Conservation (phyloP, 2,888 invertebrate species). For the Caenorhabditis doughertyi region DNA sequence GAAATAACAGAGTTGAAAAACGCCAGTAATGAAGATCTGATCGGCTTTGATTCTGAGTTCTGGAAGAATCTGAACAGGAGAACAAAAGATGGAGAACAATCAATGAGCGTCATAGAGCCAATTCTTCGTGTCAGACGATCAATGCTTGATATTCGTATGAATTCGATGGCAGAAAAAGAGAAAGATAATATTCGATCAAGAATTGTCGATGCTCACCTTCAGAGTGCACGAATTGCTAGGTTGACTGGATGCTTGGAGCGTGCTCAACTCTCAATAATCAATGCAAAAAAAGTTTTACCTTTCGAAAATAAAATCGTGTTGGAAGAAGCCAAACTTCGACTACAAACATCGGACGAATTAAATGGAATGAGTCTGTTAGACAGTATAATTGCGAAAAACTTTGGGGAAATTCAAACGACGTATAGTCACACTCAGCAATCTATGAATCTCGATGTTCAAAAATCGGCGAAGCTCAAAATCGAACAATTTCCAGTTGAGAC, state of each 20-base stretch:
- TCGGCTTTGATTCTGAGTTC: conserved; percentile 37
- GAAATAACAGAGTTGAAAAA: conserved; percentile 38
- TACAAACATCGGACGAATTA: conserved; percentile 51
- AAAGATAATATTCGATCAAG: conserved; percentile 34
- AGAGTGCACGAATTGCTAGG: conserved; percentile 49
- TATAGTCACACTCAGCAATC: conserved; percentile 52
- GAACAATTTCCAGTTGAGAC: conserved; percentile 41
- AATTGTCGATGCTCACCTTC: conserved; percentile 56
- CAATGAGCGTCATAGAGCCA: conserved; percentile 71
- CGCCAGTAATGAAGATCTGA: conserved; percentile 14
- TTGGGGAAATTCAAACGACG: conserved; percentile 41
- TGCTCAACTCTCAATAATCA: conserved; percentile 40
- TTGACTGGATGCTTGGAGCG: conserved; percentile 54
- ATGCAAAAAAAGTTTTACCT: conserved; percentile 55
- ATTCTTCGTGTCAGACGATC: conserved; percentile 77
- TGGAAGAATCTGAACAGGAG: conserved; percentile 48
- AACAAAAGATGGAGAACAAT: conserved; percentile 46
- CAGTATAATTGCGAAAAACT: conserved; percentile 51
- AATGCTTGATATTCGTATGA: conserved; percentile 26
- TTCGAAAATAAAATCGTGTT: conserved; percentile 58
- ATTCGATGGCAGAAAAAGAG: conserved; percentile 29
- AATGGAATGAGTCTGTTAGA: conserved; percentile 57
- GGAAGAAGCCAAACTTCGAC: conserved; percentile 59
- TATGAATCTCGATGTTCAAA: conserved; percentile 44
- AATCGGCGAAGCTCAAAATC: conserved; percentile 25